Conservation (phyloP, 2,888 invertebrate genomes). For the Spilosoma lubricipeda region DNA sequence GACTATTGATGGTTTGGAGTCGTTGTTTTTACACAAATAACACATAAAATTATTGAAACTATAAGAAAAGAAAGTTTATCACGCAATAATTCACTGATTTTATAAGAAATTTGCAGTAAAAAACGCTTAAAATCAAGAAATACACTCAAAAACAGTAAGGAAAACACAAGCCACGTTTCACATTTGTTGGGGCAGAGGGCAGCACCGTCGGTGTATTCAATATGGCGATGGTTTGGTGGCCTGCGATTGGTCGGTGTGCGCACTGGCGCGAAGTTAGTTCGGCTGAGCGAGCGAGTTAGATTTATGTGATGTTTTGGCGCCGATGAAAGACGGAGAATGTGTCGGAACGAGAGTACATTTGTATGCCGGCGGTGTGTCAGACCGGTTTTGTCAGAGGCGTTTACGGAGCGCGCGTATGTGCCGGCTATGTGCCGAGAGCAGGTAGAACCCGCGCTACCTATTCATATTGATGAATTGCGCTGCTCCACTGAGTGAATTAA, state of each 20-base stretch:
- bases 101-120: constrained; percentile 51
- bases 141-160: constrained; percentile 74
- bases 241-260: constrained; percentile 71
- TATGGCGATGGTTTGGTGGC: constrained; percentile 79
- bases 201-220: constrained; percentile 74
- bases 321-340: constrained; percentile 83
- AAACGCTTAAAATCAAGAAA: constrained; percentile 66
- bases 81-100: constrained; percentile 67
- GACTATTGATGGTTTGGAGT: constrained; percentile 51
- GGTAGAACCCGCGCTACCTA: constrained; percentile 74
- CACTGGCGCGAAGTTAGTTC: constrained; percentile 77
- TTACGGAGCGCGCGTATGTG: constrained; percentile 79
- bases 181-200: constrained; percentile 77
- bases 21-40: constrained; percentile 58
- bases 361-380: constrained; percentile 77
- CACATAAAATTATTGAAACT: constrained; percentile 47
- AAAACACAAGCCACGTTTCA: constrained; percentile 70
- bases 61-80: constrained; percentile 47
- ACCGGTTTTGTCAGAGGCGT: constrained; percentile 85
- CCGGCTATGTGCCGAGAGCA: constrained; percentile 79
- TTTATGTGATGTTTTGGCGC: constrained; percentile 83
- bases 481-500: constrained; percentile 52
- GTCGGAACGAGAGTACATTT: constrained; percentile 79
- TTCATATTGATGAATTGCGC: constrained; percentile 75
- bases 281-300: constrained; percentile 78